A percentile compares a stretch with the other conserved stretches of the same genome.
Evolutionary conservation across 2,888 invertebrate species (phyloP).

Genomic region (Auanema freiburgensis): DNA sequence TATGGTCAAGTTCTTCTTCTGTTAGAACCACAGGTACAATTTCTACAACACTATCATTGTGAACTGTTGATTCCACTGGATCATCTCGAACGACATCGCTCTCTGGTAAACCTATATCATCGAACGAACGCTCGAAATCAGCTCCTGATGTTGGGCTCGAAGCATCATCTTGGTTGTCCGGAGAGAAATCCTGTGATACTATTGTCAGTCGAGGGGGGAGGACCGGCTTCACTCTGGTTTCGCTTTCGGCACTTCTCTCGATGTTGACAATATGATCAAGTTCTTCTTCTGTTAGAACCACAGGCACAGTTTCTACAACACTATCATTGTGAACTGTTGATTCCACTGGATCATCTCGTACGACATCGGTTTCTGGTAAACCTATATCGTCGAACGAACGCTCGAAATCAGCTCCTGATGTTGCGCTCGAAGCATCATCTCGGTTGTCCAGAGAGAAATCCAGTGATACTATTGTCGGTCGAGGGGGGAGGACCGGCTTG

Average conservation of each 20-base stretch:
- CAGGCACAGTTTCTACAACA: too few relatives aligned
- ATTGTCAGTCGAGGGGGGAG: constrained; percentile 5
- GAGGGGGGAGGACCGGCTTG: neutral
- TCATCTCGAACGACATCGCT: constrained; percentile 10
- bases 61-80: too few relatives aligned
- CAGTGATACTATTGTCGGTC: constrained; percentile 5
- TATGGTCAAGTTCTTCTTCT: too few relatives aligned
- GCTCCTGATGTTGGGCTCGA: constrained; percentile 8
- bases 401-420: constrained; percentile 4
- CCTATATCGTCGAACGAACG: constrained; percentile 3
- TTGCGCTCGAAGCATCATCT: constrained; percentile 13
- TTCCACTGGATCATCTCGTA: too few relatives aligned
- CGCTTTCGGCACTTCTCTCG: constrained; percentile 22
- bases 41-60: too few relatives aligned
- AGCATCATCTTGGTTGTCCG: constrained; percentile 10
- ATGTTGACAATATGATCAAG: constrained; percentile 30
- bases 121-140: neutral
- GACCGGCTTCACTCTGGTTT: neutral
- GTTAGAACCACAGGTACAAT: too few relatives aligned
- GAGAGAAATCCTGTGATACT: constrained; percentile 5
- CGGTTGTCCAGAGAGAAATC: constrained; percentile 11
- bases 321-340: too few relatives aligned
- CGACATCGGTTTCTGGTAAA: too few relatives aligned
- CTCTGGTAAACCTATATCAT: neutral
- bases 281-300: constrained; percentile 28